phyloP scores from a whole-genome alignment of 2,888 invertebrate species.

The Ectobius pallidus region DNA sequence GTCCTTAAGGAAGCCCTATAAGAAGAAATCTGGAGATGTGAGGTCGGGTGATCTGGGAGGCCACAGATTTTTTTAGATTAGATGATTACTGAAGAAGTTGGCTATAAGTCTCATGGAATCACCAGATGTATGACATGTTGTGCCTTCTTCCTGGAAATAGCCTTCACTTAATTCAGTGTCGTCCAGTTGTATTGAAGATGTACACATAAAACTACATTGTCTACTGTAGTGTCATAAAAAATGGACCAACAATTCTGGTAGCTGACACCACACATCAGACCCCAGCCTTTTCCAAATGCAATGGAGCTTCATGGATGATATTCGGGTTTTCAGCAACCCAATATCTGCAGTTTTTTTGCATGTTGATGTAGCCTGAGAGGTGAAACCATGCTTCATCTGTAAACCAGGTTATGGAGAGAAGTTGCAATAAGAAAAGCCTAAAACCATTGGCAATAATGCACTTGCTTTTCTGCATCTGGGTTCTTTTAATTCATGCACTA shows the following conservation, averaged over 20 bases:
- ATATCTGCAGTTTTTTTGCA: background rate
- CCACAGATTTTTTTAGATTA: background rate
- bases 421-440: background rate
- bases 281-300: background rate
- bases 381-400: too few species aligned
- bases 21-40: background rate
- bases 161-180: background rate
- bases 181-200: background rate
- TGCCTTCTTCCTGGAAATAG: background rate
- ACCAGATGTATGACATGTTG: background rate
- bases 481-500: background rate
- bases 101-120: background rate
- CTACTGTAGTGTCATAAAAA: background rate
- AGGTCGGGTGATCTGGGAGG: background rate
- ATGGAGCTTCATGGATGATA: background rate
- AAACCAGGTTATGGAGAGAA: background rate
- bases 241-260: background rate
- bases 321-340: background rate
- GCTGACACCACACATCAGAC: background rate
- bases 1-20: background rate
- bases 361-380: background rate
- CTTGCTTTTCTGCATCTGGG: background rate
- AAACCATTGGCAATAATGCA: background rate
- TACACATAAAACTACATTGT: background rate
- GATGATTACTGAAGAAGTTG: background rate